These are phyloP conservation scores for Alosa sapidissima DNA, from an alignment of 2,797 vertebrate genomes.

Conservation along the genomic window DNA sequence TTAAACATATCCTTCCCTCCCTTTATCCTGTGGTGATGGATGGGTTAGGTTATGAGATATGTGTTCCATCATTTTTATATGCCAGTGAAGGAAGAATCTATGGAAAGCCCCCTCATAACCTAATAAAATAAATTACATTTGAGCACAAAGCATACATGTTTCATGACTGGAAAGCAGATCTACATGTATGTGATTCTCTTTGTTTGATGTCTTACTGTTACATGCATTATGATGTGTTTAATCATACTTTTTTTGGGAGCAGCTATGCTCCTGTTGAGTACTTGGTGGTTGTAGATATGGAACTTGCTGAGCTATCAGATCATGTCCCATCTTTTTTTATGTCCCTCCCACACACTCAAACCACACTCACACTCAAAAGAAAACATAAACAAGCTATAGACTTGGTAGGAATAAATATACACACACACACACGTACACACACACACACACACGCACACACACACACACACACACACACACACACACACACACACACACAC, in stretches of 20 bases:
- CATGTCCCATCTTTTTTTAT: background rate
- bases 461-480: background rate
- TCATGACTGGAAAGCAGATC: background rate
- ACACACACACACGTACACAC: background rate
- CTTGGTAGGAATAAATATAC: background rate
- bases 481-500: background rate
- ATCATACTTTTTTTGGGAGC: background rate
- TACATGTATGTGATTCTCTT: background rate
- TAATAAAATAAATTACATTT: background rate
- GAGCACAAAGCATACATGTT: background rate
- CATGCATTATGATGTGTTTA: background rate
- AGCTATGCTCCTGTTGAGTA: background rate
- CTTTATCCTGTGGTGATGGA: background rate
- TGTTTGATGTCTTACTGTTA: background rate
- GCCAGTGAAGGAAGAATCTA: background rate
- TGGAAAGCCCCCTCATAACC: background rate
- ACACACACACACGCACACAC: slow-evolving; percentile 1
- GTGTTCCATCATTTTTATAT: background rate
- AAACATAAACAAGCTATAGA: slow-evolving; percentile 15
- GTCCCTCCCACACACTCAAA: background rate
- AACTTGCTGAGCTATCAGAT: background rate
- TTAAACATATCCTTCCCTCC: background rate
- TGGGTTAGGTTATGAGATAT: background rate
- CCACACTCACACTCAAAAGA: background rate
- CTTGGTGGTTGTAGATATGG: background rate